These are phyloP conservation scores for Pica pica DNA, from an alignment of 2,113 vertebrate genomes.

Conservation along the genomic window DNA sequence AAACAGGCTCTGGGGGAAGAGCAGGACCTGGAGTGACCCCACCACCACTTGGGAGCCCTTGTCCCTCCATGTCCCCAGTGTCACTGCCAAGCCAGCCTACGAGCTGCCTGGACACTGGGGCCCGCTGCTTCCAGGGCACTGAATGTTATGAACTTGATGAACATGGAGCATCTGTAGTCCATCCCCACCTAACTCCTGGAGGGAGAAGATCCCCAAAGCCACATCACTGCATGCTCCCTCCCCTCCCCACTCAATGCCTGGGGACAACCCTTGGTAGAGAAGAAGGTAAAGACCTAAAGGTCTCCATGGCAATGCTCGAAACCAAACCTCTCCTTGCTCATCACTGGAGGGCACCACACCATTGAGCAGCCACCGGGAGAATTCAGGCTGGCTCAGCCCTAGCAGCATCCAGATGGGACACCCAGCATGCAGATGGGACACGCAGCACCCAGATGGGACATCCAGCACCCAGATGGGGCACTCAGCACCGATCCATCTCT, in stretches of 20 bases:
- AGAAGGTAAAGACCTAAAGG: not conserved
- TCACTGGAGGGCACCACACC: conserved; percentile 19
- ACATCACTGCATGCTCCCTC: accelerated
- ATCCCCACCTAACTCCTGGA: not conserved
- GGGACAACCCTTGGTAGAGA: not conserved
- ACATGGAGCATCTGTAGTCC: not conserved
- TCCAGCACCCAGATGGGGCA: not conserved
- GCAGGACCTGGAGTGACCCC: not conserved
- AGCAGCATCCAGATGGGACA: not conserved
- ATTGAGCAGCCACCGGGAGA: not conserved
- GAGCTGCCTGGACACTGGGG: not conserved
- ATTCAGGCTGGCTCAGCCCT: not conserved
- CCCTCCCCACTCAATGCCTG: accelerated
- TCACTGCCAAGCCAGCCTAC: accelerated
- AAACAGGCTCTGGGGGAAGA: conserved; percentile 71
- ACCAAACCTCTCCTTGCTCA: not conserved
- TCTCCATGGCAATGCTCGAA: not conserved
- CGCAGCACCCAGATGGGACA: not conserved
- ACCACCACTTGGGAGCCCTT: accelerated
- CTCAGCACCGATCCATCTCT: not conserved
- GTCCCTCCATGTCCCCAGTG: accelerated
- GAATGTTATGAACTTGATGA: not conserved
- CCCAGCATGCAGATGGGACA: not conserved
- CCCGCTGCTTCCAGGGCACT: accelerated
- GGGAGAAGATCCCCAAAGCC: not conserved